Percentiles rank a stretch among this genome's conserved stretches.
Evolutionary conservation across 2,113 vertebrate genomes (phyloP).

Genomic region (Siniperca knerii): DNA sequence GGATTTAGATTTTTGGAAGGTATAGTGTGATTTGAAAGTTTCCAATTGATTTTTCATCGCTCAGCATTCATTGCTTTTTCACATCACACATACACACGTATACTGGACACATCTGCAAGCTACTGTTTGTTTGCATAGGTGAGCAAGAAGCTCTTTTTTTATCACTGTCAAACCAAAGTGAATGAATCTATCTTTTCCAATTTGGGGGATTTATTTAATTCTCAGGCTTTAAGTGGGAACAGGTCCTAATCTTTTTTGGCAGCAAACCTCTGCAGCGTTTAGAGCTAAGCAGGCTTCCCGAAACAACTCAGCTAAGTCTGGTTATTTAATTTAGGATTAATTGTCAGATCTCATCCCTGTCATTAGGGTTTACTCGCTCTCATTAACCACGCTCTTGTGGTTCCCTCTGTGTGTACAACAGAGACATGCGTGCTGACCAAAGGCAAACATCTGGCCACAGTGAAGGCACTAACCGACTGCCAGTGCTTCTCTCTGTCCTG

Average conservation of each 20-base stretch:
- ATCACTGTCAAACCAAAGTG: conserved; percentile 1
- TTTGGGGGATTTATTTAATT: conserved; percentile 63
- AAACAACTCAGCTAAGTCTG: conserved; percentile 29
- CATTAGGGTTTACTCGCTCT: conserved; percentile 58
- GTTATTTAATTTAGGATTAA: conserved; percentile 75
- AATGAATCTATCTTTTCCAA: conserved; percentile 26
- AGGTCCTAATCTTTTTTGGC: conserved; percentile 59
- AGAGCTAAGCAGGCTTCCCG: conserved; percentile 47
- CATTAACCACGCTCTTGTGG: conserved; percentile 61
- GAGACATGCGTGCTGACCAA: conserved; percentile 78
- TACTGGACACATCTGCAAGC: neutral
- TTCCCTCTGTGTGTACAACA: conserved; percentile 55
- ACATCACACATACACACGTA: neutral
- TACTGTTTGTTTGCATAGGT: neutral
- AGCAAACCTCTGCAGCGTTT: conserved; percentile 20
- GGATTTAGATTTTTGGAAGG: neutral
- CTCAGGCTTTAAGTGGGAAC: conserved; percentile 45
- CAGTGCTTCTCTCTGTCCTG: conserved; percentile 81
- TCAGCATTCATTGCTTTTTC: neutral
- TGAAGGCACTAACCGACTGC: conserved; percentile 71
- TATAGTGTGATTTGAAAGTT: neutral
- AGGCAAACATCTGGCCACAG: conserved; percentile 76
- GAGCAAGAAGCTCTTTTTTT: neutral
- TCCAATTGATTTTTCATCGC: neutral
- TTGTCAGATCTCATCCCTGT: conserved; percentile 65